These are phyloP conservation scores for Physeter macrocephalus DNA, from an alignment of 2,113 vertebrate genomes.

Conservation along the genomic window DNA sequence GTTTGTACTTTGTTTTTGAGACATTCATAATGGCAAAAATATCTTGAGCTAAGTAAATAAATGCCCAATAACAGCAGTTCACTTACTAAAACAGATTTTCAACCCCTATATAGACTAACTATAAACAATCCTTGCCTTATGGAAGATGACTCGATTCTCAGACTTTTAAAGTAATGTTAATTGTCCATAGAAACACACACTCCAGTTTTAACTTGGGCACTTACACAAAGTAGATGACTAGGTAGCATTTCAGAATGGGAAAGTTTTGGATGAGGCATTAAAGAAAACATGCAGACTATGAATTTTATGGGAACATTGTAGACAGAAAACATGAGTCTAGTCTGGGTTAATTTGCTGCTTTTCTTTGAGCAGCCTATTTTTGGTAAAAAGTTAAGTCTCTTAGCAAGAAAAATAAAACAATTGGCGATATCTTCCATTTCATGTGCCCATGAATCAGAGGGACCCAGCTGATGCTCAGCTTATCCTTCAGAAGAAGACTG, in stretches of 20 bases:
- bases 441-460: background rate
- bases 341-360: background rate
- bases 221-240: background rate
- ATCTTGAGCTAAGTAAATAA: background rate
- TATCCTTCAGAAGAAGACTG: background rate
- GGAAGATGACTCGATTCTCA: background rate
- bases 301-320: background rate
- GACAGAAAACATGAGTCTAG: background rate
- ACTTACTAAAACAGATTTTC: background rate
- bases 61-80: background rate
- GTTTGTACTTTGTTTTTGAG: background rate
- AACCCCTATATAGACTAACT: background rate
- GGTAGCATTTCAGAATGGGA: background rate
- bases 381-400: background rate
- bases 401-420: background rate
- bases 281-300: background rate
- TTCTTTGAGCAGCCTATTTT: background rate
- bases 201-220: background rate
- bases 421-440: background rate
- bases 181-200: background rate
- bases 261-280: background rate
- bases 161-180: background rate
- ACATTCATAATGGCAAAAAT: background rate
- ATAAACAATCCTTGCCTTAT: background rate
- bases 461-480: background rate